Conservation (phyloP, 2,888 invertebrate species). For the Quadroppia sp. region DNA sequence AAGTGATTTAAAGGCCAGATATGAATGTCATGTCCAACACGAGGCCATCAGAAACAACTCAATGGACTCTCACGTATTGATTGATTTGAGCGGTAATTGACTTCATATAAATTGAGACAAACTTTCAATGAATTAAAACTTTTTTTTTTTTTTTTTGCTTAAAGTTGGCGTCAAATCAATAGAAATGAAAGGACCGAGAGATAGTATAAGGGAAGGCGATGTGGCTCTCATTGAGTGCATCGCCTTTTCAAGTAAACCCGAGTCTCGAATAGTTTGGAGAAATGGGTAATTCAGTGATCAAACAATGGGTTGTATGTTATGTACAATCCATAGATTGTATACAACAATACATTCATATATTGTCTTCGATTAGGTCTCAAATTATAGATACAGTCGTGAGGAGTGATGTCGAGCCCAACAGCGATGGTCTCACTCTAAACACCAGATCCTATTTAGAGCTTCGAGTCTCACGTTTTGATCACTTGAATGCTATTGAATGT, state of each 20-base stretch:
- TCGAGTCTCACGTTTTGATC: slow-evolving; percentile 46
- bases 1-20: slow-evolving; percentile 66
- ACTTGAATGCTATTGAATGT: slow-evolving; percentile 47
- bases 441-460: slow-evolving; percentile 44
- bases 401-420: slow-evolving; percentile 42
- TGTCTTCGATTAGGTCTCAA: slow-evolving; percentile 38
- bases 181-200: slow-evolving; percentile 45
- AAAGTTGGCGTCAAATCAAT: slow-evolving; percentile 42
- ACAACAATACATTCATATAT: not conserved
- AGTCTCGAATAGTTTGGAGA: slow-evolving; percentile 48
- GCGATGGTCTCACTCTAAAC: slow-evolving; percentile 44
- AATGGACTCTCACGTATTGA: slow-evolving; percentile 45
- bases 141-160: slow-evolving; percentile 25
- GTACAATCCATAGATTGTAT: not conserved
- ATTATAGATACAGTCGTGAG: slow-evolving; percentile 43
- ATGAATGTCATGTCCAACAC: slow-evolving; percentile 68
- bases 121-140: not conserved
- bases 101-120: not conserved
- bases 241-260: slow-evolving; percentile 47
- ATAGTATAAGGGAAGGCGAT: slow-evolving; percentile 45
- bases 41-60: slow-evolving; percentile 56
- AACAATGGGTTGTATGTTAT: slow-evolving; percentile 15
- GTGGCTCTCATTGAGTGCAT: slow-evolving; percentile 46
- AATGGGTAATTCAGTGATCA: slow-evolving; percentile 44
- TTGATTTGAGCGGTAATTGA: slow-evolving; percentile 46